Base-by-base conservation (phyloP, 2,888 invertebrate species). In the Sesia bembeciformis region DNA sequence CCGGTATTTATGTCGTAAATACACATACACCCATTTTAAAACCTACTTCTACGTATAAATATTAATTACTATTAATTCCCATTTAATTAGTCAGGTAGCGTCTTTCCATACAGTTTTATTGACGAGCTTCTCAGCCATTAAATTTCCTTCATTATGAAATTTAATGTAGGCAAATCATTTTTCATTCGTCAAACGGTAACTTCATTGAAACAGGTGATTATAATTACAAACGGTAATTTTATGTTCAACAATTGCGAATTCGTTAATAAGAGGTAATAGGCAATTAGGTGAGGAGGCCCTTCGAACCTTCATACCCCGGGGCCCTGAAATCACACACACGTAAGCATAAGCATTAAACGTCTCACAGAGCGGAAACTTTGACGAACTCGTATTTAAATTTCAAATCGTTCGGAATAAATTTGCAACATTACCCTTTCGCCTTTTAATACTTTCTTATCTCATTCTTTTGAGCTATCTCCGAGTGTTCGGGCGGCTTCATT, bases 331-430 rank as follows among this genome's bases (percentile, higher is more conserved):
- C 54, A 51, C 52, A 43, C 56, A 56, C 57, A 71, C 65, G 72
- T 68, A 78, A 75, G 72, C 76, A 69, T 67, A 74, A 67, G 70
- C 72, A 72, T 71, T 70, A 65, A 70, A 70, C 65, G 69, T 70
- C 70, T 72, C 70, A 59, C 65, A 57, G 51, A 62, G 68, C 62
- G 71, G 71, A 71, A 83, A 84, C 76, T 84, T 85, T 85, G 83
- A 84, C 82, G 80, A 84, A 73, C 73, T 71, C 76, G 56, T 69
- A 85, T 85, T 84, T 85, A 84, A 84, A 85, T 81, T 84, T 84
- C 76, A 84, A 77, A 84, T 84, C 76, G 68, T 65, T 71, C 64
- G 58, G 83, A 81, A 85, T 85, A 84, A 78, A 84, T 85, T 85
- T 83, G 76, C 82, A 82, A 78, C 62, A 70, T 75, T 79, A 77